Evolutionary conservation across 1,140 invertebrate species (phyloP), one percentile per base, ranked within the genome.

Genomic region (Anoplolepis gracilipes): DNA sequence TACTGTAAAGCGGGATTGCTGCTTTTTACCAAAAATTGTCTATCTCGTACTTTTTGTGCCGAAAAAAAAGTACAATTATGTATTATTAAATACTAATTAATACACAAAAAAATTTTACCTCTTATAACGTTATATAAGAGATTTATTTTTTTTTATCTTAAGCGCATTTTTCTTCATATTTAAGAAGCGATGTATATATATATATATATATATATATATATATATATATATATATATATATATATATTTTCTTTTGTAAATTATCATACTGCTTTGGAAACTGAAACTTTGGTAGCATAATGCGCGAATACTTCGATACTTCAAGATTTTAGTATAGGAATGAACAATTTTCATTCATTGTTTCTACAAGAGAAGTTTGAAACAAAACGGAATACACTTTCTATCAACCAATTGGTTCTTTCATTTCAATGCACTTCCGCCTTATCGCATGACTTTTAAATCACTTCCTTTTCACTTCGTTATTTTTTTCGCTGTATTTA

Each of bases 381-480:
- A 78, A 57, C 25, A 16, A 19, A 42, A 11, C 33, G 55, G 19
- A 61, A 62, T 2, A 76, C n/a, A n/a, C 25, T 78, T 53, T 67
- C 36, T 36, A 8, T 69, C 36, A 57, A 8, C 8, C 11, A 59
- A 30, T 11, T 30, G 19, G n/a, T n/a, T n/a, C 39, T 77, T 36
- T 19, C 13, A 69, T 70, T 81, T 42, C 77, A 81, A 81, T 70
- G 16, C 53, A 59, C 25, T 81, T 81, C 22, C 30, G 76, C 11
- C 22, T 8, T 39, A 79, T 67, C 36, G 55, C 6, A 22, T 22
- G 25, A n/a, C 28, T 82, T 69, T 59, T 73, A 73, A 73, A 82
- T 73, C 67, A 82, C n/a, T 33, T 82, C 65, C 36, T 72, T 25
- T 53, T 57, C 65, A n/a, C n/a, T n/a, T n/a, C n/a, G 13, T 81